These are phyloP conservation scores for Omphaloscelis lunosa DNA, from an alignment of 2,888 invertebrate species.

Conservation along the genomic window DNA sequence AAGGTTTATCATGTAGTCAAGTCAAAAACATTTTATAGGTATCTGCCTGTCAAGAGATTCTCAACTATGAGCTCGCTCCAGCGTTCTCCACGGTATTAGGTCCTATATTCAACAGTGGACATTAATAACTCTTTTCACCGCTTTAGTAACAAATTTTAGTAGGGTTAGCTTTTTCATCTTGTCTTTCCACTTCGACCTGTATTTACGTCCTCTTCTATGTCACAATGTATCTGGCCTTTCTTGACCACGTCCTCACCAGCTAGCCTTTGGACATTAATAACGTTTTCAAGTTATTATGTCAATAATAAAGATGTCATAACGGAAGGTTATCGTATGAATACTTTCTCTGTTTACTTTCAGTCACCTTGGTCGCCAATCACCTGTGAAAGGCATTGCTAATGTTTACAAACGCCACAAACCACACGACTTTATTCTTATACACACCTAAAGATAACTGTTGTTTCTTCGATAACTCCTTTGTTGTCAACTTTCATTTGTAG, in stretches of 20 bases:
- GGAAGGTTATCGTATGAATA: constrained; percentile 69
- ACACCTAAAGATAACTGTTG: constrained; percentile 50
- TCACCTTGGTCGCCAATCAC: constrained; percentile 75
- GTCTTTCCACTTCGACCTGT: not conserved
- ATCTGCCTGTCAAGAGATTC: not conserved
- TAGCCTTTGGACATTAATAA: not conserved
- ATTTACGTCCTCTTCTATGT: not conserved
- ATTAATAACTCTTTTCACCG: not conserved
- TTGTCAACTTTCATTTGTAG: constrained; percentile 44
- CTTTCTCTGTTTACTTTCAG: constrained; percentile 71
- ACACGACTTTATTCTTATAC: constrained; percentile 67
- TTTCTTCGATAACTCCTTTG: constrained; percentile 55
- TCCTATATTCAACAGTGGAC: not conserved
- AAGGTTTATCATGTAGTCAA: not conserved
- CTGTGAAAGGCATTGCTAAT: constrained; percentile 70
- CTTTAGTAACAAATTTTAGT: too few relatives aligned
- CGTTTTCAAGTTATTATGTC: constrained; percentile 8
- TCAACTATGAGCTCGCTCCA: not conserved
- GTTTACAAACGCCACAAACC: constrained; percentile 65
- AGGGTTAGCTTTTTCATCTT: not conserved
- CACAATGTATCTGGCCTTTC: not conserved
- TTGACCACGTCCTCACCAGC: not conserved
- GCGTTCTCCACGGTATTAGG: not conserved
- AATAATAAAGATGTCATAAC: constrained; percentile 48
- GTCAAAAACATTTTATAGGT: not conserved